Percentiles rank a stretch among this genome's conserved stretches.
Evolutionary conservation across 2,113 vertebrate species (phyloP).

Genomic region (Arenaria interpres): DNA sequence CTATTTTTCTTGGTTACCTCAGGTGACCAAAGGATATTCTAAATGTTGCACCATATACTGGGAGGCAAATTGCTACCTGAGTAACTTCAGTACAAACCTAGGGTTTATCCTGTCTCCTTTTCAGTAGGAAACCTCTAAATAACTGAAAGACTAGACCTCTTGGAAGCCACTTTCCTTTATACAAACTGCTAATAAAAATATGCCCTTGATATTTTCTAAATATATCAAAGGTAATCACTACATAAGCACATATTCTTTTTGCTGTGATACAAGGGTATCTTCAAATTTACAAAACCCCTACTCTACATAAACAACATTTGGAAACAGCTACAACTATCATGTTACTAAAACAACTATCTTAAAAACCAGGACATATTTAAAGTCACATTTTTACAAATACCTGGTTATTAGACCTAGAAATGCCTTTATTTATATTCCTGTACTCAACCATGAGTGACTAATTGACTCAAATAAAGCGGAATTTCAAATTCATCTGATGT

Average conservation of each 20-base stretch:
- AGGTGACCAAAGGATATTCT: background rate
- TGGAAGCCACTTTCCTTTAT: background rate
- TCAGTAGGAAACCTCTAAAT: background rate
- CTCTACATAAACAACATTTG: background rate
- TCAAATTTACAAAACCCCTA: background rate
- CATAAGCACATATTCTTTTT: background rate
- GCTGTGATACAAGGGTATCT: background rate
- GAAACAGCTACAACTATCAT: background rate
- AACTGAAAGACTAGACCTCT: background rate
- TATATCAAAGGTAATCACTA: background rate
- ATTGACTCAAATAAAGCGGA: constrained; percentile 15
- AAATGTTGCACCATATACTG: background rate
- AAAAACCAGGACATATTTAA: background rate
- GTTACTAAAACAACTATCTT: background rate
- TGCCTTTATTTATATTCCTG: constrained; percentile 31
- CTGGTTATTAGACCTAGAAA: background rate
- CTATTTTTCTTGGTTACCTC: background rate
- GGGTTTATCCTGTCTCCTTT: background rate
- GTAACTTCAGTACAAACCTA: background rate
- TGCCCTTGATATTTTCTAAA: background rate
- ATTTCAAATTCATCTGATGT: background rate
- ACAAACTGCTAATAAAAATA: background rate
- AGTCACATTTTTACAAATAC: background rate
- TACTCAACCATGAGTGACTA: background rate
- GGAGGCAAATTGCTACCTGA: background rate